Base-by-base conservation (phyloP, 2,797 vertebrate species). In the Parambassis ranga region DNA sequence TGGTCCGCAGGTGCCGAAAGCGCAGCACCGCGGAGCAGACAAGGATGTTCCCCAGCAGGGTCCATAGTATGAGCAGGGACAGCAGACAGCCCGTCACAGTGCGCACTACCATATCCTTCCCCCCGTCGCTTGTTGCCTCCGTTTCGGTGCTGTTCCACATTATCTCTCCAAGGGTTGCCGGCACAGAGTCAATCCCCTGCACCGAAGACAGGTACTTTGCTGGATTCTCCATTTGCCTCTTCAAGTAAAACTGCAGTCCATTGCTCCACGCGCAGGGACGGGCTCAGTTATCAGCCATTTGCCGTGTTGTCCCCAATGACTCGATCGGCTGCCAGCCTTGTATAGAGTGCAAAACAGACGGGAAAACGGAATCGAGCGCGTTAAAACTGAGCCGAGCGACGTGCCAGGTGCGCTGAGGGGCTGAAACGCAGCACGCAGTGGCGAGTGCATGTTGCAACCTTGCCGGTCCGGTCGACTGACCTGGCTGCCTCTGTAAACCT, bases 1-100 rank as follows among this genome's bases (percentile, higher is more conserved):
- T 96, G 80, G 85, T 90, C 66, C 96, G 92, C 74, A 99, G 73
- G 82, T 95, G 96, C 24, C 95, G 89, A 71, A 94, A 96, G 71
- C 93, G 93, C 72, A 96, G 79, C 73, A 98, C 93, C 31, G 96
- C 95, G 1, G 90, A 86, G 62, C 96, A 98, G 56, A 98, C 97
- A 89, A 97, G 72, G 51, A 94, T 90, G 82, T 98, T 98, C 14
- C 97, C 97, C 2, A 97, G 86, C 23, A 98, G 87, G 1, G 97
- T 98, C 94, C 94, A 97, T 14, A 96, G 82, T 74, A 98, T 95
- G 35, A 99, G 94, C 18, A 95, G 80, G 10, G 91, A 91, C 61
- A 98, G 90, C 30, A 96, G 75, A 64, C 93, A 87, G 1, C 94
- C 96, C 1, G 95, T 96, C 65, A 96, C 85, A 37, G 94, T 87